phyloP scores from a whole-genome alignment of 1,140 invertebrate genomes.

The Monomorium pharaonis region DNA sequence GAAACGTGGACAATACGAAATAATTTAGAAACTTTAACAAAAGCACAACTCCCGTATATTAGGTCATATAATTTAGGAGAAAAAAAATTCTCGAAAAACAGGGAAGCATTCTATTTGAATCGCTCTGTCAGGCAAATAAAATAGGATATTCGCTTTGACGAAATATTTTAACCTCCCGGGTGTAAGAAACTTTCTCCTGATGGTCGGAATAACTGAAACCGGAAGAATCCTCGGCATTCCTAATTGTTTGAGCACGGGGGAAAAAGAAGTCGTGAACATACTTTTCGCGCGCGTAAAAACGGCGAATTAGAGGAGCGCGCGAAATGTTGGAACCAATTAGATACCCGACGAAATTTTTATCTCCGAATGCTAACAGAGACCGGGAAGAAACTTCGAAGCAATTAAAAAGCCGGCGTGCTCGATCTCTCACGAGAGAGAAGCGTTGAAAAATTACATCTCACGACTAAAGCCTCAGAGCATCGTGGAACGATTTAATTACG shows the following conservation, averaged over 20 bases:
- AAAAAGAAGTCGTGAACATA: background rate
- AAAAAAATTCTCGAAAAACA: background rate
- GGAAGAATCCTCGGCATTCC: background rate
- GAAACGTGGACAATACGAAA: background rate
- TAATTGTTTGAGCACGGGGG: background rate
- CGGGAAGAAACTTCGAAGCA: background rate
- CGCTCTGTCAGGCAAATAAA: too few species aligned
- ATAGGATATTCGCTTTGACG: background rate
- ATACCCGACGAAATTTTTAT: conserved; percentile 15
- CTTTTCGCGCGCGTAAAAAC: background rate
- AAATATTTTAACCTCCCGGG: background rate
- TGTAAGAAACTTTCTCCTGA: conserved; percentile 2
- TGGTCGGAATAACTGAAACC: background rate
- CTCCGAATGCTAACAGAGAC: conserved; percentile 12
- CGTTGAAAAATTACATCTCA: conserved; percentile 31
- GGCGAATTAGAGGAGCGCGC: background rate
- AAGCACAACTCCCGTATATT: background rate
- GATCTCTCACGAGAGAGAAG: conserved; percentile 15
- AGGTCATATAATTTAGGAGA: background rate
- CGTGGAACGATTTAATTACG: conserved; percentile 45
- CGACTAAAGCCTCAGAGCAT: conserved; percentile 30
- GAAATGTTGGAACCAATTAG: conserved; percentile 18
- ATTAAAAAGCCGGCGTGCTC: background rate
- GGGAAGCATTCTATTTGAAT: background rate
- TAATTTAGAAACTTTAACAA: background rate